Evolutionary conservation across 1,140 invertebrate genomes (phyloP), one percentile per base, ranked within the genome.

Genomic region (Adelges cooleyi): DNA sequence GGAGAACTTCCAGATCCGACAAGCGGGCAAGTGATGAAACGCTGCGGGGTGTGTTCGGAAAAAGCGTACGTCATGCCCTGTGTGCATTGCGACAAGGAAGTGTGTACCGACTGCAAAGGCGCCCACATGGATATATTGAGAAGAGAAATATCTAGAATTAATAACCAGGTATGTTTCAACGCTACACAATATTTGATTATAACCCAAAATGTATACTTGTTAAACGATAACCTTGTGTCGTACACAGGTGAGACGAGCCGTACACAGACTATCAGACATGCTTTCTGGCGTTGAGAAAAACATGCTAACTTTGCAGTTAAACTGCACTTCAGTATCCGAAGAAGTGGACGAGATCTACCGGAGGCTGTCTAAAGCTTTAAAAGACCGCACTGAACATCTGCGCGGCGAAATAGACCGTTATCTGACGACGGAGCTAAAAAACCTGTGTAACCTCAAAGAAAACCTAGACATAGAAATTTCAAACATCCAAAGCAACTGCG

Each of bases 81-180:
- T 77, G 83, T 86, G 17, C 94, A 98, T 77, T 98, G 95, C 76
- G 91, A 95, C 78, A 86, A 95, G 79, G 87, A 95, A 83, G 84
- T 89, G 73, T 84, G 95, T 81, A 82, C 86, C 73, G 82, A 92
- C 77, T 85, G 95, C 81, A 89, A 94, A 78, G 86, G 89, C 59
- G 89, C 92, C 17, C 95, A 98, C 75, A 89, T 96, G 83, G 93
- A 98, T 73, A 94, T 97, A 52, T 77, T 98, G 13, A 82, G 93
- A 65, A 81, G 92, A 56, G 95, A 98, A 82, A 95, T 99, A 8
- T 79, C 84, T 33, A 83, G 95, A 72, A 92, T 98, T 44, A 93
- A 95, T 74, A 92, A 90, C 75, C 92, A 94, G 82, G 86, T 87
- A 71, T 40, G 9, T 40, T 9, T 40, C n/a, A 9, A 40, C 38